phyloP scores from a whole-genome alignment of 2,113 vertebrate species.

The Prochilodus magdalenae region DNA sequence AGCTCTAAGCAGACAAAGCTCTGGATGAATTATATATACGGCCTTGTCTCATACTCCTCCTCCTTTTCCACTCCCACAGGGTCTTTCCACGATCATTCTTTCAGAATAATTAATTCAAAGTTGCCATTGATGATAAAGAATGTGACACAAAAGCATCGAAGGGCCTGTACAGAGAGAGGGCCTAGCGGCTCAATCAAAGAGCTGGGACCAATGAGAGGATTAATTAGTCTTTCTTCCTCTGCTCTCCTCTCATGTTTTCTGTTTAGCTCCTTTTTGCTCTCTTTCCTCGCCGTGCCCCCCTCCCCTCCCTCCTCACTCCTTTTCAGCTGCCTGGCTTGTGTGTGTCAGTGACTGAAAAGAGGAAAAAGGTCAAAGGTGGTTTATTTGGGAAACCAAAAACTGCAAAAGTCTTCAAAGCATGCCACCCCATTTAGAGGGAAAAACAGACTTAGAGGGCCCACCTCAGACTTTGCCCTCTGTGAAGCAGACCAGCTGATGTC shows the following conservation, averaged over 20 bases:
- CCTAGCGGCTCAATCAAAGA: constrained; percentile 59
- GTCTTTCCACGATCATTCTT: constrained; percentile 54
- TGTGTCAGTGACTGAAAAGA: constrained; percentile 56
- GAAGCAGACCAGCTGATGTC: constrained; percentile 76
- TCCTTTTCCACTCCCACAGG: constrained; percentile 29
- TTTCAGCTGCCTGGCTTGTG: constrained; percentile 57
- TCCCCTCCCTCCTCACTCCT: constrained; percentile 36
- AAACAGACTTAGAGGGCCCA: constrained; percentile 55
- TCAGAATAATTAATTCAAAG: constrained; percentile 75
- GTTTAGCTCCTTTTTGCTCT: constrained; percentile 69
- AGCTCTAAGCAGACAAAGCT: constrained; percentile 71
- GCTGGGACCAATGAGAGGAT: constrained; percentile 72
- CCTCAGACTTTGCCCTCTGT: constrained; percentile 75
- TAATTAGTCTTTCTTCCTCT: constrained; percentile 73
- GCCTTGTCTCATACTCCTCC: constrained; percentile 70
- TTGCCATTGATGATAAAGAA: constrained; percentile 77
- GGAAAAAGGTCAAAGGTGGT: constrained; percentile 53
- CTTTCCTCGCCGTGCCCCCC: constrained; percentile 43
- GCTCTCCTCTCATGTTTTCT: constrained; percentile 55
- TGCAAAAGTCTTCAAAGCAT: constrained; percentile 59
- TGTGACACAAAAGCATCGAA: constrained; percentile 71
- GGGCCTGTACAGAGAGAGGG: constrained; percentile 56
- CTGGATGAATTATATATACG: constrained; percentile 71
- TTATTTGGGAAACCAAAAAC: constrained; percentile 56
- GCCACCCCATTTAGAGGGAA: constrained; percentile 64